Base-by-base conservation (phyloP, 2,888 invertebrate species). In the Galerucella calmariensis region DNA sequence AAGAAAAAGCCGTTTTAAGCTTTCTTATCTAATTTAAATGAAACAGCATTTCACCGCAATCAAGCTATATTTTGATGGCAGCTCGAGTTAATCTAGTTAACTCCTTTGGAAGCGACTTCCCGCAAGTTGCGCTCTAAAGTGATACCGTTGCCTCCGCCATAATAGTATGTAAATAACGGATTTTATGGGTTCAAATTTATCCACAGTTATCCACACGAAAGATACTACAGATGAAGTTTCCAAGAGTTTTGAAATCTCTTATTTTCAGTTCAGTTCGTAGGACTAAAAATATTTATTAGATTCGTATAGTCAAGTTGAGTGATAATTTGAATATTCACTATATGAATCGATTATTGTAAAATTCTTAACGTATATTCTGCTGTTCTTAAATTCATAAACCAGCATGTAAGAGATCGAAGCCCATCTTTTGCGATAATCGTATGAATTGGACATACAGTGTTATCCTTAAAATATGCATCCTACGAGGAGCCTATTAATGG, bases 151-250 rank as follows among this genome's bases (percentile, higher is more conserved):
- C 75, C 72, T 73, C 70, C 63, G 70, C 69, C 58, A 62, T 69
- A 70, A 75, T 75, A 67, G 73, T 75, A 75, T 75, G 75, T 72
- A 75, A 75, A 75, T 73, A 73, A 75, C 75, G 75, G 66, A 75
- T 70, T 75, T 70, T 75, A 72, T 63, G 63, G 70, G 59, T 72
- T 59, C 59, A 72, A 72, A 72, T 72, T 72, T 72, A 72, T 72
- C 48, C 66, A 59, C 66, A 66, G 67, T 66, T 67, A 72, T 72
- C 72, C 63, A 20, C 41, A 72, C 72, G 59, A 67, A 72, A 72
- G 65, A 48, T 63, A 66, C 59, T 66, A 44, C 66, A 56, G 66
- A 35, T 56, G 66, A 66, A 48, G 53, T 56, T 56, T 11, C 20
- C 56, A 56, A 56, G 56, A 20, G 16, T 56, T 20, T 20, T 20